Percentiles rank a stretch among this genome's conserved stretches.
phyloP scores from a whole-genome alignment of 1,140 invertebrate genomes.

The Onthophagus taurus region DNA sequence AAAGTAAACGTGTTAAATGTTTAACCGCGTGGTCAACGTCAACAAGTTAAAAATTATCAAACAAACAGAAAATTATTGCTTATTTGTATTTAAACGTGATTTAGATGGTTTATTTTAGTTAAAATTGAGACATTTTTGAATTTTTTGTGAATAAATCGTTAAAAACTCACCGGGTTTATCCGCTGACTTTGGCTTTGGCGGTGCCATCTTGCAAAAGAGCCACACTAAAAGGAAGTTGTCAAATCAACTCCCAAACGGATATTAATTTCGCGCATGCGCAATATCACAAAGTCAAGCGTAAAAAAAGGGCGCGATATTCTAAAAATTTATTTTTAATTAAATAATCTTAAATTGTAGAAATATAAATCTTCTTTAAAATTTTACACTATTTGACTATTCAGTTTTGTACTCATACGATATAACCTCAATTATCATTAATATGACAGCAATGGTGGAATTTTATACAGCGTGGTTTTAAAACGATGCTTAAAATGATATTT shows the following conservation, averaged over 20 bases:
- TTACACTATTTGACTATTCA: neutral
- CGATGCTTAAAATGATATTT: no score
- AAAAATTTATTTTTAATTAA: neutral
- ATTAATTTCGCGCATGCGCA: no score
- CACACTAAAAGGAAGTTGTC: conserved; percentile 17
- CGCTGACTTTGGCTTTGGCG: conserved; percentile 50
- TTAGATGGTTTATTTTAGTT: conserved; percentile 15
- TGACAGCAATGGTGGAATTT: no score
- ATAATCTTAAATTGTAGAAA: neutral
- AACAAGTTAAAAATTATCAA: neutral
- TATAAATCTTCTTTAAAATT: neutral
- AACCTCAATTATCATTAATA: no score
- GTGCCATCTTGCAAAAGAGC: conserved; percentile 52
- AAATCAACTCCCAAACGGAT: no score
- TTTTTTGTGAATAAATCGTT: conserved; percentile 16
- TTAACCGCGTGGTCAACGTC: conserved; percentile 24
- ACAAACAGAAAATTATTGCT: neutral
- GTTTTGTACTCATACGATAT: no score
- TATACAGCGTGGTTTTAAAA: no score
- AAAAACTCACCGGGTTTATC: conserved; percentile 51
- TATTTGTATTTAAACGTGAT: conserved; percentile 23
- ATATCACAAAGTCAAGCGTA: no score
- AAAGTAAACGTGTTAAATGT: conserved; percentile 1
- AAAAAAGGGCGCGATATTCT: conserved; percentile 5
- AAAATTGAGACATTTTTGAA: neutral